A percentile compares a stretch with the other conserved stretches of the same genome.
phyloP scores from a whole-genome alignment of 1,140 invertebrate genomes.

The Calliphora vicina region DNA sequence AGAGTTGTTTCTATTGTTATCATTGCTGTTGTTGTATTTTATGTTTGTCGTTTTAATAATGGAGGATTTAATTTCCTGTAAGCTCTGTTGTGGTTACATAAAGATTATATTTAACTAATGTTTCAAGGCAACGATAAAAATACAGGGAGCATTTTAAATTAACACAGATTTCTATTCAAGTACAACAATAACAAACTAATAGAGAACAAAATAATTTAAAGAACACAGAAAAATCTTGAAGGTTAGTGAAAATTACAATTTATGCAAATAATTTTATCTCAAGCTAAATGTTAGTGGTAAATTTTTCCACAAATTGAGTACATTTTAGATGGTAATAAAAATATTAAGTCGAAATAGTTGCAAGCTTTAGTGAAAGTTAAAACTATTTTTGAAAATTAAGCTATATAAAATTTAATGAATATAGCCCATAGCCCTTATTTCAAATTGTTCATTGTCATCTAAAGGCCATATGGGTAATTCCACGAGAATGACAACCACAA shows the following conservation, averaged over 20 bases:
- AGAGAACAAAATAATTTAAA: background rate
- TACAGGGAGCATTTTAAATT: background rate
- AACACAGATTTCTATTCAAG: conserved; percentile 6
- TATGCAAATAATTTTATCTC: background rate
- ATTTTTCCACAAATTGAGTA: background rate
- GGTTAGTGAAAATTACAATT: background rate
- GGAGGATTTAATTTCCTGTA: conserved; percentile 13
- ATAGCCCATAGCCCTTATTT: no score
- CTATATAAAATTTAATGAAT: no score
- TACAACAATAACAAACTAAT: background rate
- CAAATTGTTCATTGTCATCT: no score
- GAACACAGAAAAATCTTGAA: background rate
- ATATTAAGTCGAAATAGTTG: no score
- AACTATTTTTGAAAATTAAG: no score
- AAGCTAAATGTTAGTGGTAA: background rate
- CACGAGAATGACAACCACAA: no score
- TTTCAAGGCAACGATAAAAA: background rate
- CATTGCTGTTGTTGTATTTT: conserved; percentile 4
- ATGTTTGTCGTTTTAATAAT: background rate
- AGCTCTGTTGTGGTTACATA: background rate
- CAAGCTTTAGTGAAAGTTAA: no score
- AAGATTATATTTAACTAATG: conserved; percentile 11
- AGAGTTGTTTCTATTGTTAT: conserved; percentile 3
- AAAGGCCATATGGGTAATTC: no score
- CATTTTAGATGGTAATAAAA: no score